phyloP scores from a whole-genome alignment of 1,140 invertebrate genomes.

The Latrodectus geometricus region DNA sequence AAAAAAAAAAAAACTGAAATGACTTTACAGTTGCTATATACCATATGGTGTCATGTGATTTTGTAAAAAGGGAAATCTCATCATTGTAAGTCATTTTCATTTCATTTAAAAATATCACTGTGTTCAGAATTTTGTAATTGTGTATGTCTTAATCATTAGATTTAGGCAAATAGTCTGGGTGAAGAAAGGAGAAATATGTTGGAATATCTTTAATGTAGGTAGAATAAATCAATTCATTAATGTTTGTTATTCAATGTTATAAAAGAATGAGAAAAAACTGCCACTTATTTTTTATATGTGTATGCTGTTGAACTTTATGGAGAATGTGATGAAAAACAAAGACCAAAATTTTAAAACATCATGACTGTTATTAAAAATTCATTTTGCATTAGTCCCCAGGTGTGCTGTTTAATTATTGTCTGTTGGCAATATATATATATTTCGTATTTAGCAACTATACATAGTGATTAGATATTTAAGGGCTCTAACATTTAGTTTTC shows the following conservation, averaged over 20 bases:
- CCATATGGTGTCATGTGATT: too few relatives aligned
- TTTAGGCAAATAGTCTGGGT: conserved; percentile 14
- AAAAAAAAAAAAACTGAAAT: too few relatives aligned
- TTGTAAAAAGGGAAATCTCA: too few relatives aligned
- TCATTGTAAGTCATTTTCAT: too few relatives aligned
- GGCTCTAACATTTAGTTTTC: conserved; percentile 9
- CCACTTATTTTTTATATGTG: conserved; percentile 54
- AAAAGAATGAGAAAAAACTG: conserved; percentile 33
- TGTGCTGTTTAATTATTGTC: background rate
- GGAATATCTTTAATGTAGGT: conserved; percentile 20
- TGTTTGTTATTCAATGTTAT: conserved; percentile 54
- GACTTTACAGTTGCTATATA: too few relatives aligned
- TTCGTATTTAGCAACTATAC: conserved; percentile 21
- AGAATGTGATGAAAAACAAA: conserved; percentile 6
- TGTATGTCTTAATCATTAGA: conserved; percentile 15
- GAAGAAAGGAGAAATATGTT: background rate
- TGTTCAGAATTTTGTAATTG: conserved; percentile 20
- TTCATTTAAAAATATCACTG: background rate
- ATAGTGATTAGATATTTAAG: conserved; percentile 43
- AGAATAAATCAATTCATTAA: conserved; percentile 11
- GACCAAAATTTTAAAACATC: conserved; percentile 16
- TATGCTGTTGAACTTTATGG: conserved; percentile 45
- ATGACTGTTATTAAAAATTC: background rate
- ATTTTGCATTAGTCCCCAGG: conserved; percentile 1
- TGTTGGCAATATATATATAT: conserved; percentile 19